Evolutionary conservation across 2,888 invertebrate genomes (phyloP).

Genomic region (Synergus umbraculus): DNA sequence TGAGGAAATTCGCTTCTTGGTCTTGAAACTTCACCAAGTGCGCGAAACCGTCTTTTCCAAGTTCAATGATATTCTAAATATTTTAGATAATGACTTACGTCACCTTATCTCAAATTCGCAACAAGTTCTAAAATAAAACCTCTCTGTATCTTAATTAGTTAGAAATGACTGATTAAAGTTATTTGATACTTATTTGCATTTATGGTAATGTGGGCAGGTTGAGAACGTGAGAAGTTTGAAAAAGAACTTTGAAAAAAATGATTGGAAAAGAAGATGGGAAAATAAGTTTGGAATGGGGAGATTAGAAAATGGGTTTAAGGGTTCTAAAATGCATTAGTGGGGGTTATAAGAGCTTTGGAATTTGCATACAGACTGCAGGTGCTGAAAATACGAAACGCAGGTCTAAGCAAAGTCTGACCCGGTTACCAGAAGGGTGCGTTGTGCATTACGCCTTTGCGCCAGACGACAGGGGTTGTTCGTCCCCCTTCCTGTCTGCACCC

Average conservation of each 20-base stretch:
- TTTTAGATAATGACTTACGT: conserved; percentile 41
- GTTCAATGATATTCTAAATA: conserved; percentile 35
- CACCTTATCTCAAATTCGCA: not conserved
- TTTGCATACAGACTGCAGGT: conserved; percentile 52
- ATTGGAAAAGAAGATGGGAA: no score
- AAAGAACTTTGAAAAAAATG: no score
- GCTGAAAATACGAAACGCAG: conserved; percentile 59
- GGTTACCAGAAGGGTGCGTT: conserved; percentile 60
- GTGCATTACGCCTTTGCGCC: conserved; percentile 71
- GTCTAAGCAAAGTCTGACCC: conserved; percentile 58
- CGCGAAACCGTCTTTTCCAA: not conserved
- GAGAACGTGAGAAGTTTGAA: no score
- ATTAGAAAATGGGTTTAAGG: not conserved
- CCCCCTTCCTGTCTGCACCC: conserved; percentile 74
- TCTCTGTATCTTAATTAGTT: not conserved
- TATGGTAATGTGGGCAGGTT: no score
- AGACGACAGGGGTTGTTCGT: conserved; percentile 70
- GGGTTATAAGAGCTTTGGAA: not conserved
- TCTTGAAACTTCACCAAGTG: conserved; percentile 34
- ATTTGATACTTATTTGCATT: no score
- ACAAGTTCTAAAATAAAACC: not conserved
- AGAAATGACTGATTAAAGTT: not conserved
- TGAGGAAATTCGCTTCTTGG: conserved; percentile 29
- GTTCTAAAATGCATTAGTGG: not conserved
- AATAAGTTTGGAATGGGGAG: no score